Evolutionary conservation across 2,888 invertebrate species (phyloP), one percentile per base, ranked within the genome.

Genomic region (Pogonocherus hispidulus): DNA sequence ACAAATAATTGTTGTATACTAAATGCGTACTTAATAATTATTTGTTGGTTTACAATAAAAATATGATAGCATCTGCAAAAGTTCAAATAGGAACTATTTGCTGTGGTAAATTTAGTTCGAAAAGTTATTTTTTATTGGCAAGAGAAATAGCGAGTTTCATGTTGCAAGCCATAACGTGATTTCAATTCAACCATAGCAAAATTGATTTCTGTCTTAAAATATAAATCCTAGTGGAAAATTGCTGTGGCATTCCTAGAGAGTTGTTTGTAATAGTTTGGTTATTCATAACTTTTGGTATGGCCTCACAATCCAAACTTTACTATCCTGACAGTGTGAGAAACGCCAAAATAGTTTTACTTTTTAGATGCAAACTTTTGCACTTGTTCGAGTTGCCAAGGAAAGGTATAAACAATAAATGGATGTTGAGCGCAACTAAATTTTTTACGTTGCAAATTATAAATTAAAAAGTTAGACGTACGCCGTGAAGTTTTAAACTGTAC

Each of bases 231-330:
- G 18, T 11, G 18, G 14, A 41, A 32, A 52, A 49, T 32, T 52
- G 22, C 52, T 27, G 27, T 32, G 18, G 52, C 8, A 9, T 35
- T 32, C 52, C 32, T 52, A 35, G 27, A 35, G 16, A 52, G 18
- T 16, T 18, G 52, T 52, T 52, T 35, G 52, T 18, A 52, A 52
- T 52, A 52, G 52, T 52, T 52, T 18, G 16, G 52, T 52, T 52
- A 52, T 27, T 52, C 52, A 52, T 52, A 52, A 52, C 52, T 52
- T 52, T 52, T 32, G 52, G 32, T 52, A 32, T 32, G 52, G 32
- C 52, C 32, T 52, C 18, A 19, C 52, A 52, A 52, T 52, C n/a
- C 14, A 32, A 52, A 52, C 52, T 52, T 52, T 52, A 32, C 32
- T 18, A 14, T 22, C 32, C 16, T 18, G 52, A 52, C 52, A 52